Base-by-base conservation (phyloP, 1,140 invertebrate genomes). In the Lepidurus packardi region DNA sequence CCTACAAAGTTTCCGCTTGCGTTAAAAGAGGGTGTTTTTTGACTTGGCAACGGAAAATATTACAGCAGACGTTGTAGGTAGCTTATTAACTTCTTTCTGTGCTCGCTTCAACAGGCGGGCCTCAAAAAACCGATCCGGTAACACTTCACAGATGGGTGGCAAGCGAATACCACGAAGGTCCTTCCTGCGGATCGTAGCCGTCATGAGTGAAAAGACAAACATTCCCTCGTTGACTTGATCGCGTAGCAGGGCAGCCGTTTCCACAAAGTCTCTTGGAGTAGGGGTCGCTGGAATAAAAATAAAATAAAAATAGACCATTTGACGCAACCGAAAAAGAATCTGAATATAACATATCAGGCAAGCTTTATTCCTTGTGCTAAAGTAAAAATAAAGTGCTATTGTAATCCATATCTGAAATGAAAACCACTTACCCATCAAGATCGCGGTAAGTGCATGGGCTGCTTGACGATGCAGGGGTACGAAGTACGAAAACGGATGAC, bases 81-180 rank as follows among this genome's bases (percentile, higher is more conserved):
- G 43, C 74, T 47, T 41, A 34, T 25, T 43, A 11, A 75, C 78
- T 47, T n/a, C 25, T 13, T 43, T 74, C 25, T 75, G 73, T 10
- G 73, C 78, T 74, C 47, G 24, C 13, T 74, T 74, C 13, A 73
- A 10, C 1, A 78, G 16, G 10, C 44, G 43, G 8, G 73, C 24
- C 6, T 78, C 78, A 42, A 82, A 73, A 77, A 82, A 82, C 24
- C 77, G 73, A 34, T 81, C 81, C 0, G 82, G 82, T 74, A 81
- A 75, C 11, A 82, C 77, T 80, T 82, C 82, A 43, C 45, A 81
- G 25, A 82, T 47, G 10, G 81, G 47, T 10, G 82, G 82, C 43
- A 81, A 75, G 5, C 75, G 74, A 34, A 82, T 76, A 24, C 79
- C 76, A 47, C 77, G 77, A 24, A 81, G 74, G 74, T 82, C 82